Base-by-base conservation (phyloP, 2,113 vertebrate species). In the Orthonyx spaldingii region DNA sequence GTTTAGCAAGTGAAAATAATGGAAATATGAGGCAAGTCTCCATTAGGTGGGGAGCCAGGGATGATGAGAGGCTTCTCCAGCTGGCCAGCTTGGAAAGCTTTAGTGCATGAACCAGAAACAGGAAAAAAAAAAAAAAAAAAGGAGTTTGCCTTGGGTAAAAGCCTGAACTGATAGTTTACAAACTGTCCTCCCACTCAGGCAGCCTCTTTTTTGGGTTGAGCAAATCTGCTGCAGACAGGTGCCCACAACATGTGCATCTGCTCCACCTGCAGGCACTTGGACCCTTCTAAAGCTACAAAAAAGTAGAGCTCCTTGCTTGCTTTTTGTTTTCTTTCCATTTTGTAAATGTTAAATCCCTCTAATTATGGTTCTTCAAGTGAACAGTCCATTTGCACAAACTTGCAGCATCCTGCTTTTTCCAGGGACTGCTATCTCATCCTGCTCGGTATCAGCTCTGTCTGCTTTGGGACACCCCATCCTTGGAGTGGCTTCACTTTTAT, bases 401-500 rank as follows among this genome's bases (percentile, higher is more conserved):
- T 32, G 4, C 32, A 92, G 89, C 49, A 24, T 39, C 71, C 50
- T 79, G 49, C n/a, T 35, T 53, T 94, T 71, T 14, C 3, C 61
- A 61, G 63, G n/a, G 12, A 72, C 11, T 9, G 20, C 35, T 53
- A 2, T 76, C 66, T 77, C 12, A 5, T 68, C 64, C 92, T 71
- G 74, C 60, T 75, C 32, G 27, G 9, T 56, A 24, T 77, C 71
- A 84, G 72, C 92, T 61, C 46, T 74, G 4, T 55, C 88, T 92
- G 79, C 15, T 77, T 82, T 80, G 85, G 89, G 69, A 80, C 76
- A 77, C 32, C 78, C 84, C 90, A 85, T 72, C 90, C 86, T 41
- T 10, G 66, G 52, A 70, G 57, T 61, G 72, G 26, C 68, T 66
- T 96, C 92, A 12, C 71, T 88, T 65, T 6, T 89, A 89, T 96